Evolutionary conservation across 2,113 vertebrate species (phyloP), one percentile per base, ranked within the genome.

Genomic region (Chlorodrepanis virens): DNA sequence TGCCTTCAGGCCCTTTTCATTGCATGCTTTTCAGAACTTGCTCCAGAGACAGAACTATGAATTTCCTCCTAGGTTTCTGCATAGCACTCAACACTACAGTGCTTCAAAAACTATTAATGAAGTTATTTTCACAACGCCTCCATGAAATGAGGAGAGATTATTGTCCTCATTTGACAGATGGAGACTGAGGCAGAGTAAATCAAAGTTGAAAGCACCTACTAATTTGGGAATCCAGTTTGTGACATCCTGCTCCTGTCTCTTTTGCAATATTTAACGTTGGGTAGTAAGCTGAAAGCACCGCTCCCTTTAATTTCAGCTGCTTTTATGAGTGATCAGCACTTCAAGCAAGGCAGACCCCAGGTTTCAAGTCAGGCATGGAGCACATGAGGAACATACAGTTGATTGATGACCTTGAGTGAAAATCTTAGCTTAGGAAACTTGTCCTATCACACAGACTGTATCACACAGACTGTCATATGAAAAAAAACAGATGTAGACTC

Each of bases 51-150:
- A 93, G 78, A 93, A 80, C 74, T 86, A 78, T 45, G 96, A 89
- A 93, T 91, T 94, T 95, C 87, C 45, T 96, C 35, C 28, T 74
- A 77, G 53, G 47, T 83, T 91, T 95, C 68, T 94, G 6, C 72
- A n/a, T 79, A 82, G 40, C 75, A 60, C 16, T 84, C 61, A 78
- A 77, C 52, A 77, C 67, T 93, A 56, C 45, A 85, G 33, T 89
- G 45, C 57, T 93, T 94, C 59, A 80, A 53, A 88, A 91, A 80
- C 54, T 67, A 72, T 91, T 95, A 95, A 96, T 93, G 93, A 91
- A 96, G 87, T 94, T 91, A 91, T 93, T 94, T 94, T 94, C 93
- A 91, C 76, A 91, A 83, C 50, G 67, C 21, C 29, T 44, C 6
- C 1, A 67, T 96, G 91, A 93, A 94, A 85, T 67, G 42, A 91